phyloP scores from a whole-genome alignment of 1,140 invertebrate species.

The Drosophila biarmipes region DNA sequence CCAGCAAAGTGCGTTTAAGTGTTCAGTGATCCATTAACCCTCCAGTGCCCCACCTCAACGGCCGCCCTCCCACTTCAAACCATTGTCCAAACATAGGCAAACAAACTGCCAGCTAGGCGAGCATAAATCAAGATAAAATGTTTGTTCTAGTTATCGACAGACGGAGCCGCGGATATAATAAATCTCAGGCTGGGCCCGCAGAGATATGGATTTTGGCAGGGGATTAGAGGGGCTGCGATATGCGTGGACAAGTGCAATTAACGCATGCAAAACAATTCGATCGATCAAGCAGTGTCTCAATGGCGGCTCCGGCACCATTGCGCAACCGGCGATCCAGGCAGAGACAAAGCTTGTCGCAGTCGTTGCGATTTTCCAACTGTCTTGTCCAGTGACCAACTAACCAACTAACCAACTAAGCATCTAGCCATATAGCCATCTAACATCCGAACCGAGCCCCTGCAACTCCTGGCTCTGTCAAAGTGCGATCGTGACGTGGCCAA shows the following conservation, averaged over 20 bases:
- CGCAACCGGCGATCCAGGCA: constrained; percentile 59
- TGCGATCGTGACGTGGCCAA: constrained; percentile 82
- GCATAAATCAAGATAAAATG: constrained; percentile 76
- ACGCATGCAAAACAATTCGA: constrained; percentile 53
- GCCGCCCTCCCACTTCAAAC: constrained; percentile 19
- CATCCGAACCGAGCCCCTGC: constrained; percentile 10
- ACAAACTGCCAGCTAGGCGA: constrained; percentile 47
- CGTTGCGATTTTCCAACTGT: constrained; percentile 45
- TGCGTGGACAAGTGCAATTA: constrained; percentile 77
- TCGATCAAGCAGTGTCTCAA: constrained; percentile 35
- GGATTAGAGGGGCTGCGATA: constrained; percentile 6
- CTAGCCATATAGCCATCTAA: constrained; percentile 29
- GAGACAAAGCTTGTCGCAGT: constrained; percentile 72
- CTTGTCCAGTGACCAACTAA: constrained; percentile 65
- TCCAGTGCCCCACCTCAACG: constrained; percentile 13
- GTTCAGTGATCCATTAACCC: constrained; percentile 35
- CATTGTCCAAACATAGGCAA: constrained; percentile 79
- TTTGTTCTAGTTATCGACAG: constrained; percentile 70
- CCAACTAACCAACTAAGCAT: constrained; percentile 70
- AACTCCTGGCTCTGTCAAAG: constrained; percentile 64
- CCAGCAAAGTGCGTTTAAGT: constrained; percentile 71
- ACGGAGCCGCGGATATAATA: constrained; percentile 39
- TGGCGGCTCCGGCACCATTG: constrained; percentile 33
- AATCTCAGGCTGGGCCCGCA: constrained; percentile 23
- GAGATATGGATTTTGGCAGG: constrained; percentile 20